Conservation (phyloP, 1,140 invertebrate genomes). For the Proctacanthus coquilletti region DNA sequence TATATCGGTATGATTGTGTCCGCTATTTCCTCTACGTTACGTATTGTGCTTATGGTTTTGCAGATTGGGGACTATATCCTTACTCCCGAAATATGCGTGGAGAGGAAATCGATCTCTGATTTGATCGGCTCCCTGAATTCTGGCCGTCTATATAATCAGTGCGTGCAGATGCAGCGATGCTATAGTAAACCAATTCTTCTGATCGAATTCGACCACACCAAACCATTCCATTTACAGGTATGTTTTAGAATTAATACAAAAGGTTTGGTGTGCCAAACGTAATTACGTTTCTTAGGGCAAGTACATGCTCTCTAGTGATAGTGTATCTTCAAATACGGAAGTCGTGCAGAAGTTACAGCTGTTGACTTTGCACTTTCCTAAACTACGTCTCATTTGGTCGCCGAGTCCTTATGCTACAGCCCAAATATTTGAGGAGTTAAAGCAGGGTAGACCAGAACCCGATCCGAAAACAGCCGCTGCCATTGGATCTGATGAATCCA, state of each 20-base stretch:
- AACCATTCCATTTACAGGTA: conserved; percentile 79
- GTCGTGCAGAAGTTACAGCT: conserved; percentile 72
- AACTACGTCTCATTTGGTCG: conserved; percentile 86
- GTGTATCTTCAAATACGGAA: conserved; percentile 56
- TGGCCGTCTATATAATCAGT: conserved; percentile 91
- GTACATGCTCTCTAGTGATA: conserved; percentile 52
- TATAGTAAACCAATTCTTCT: conserved; percentile 83
- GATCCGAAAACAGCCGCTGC: conserved; percentile 47
- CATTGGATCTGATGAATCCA: conserved; percentile 44
- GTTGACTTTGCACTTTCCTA: conserved; percentile 89
- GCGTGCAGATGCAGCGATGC: conserved; percentile 73
- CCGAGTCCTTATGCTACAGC: conserved; percentile 88
- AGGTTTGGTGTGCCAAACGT: no score
- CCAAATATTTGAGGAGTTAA: conserved; percentile 84
- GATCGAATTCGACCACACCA: conserved; percentile 93
- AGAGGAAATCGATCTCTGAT: conserved; percentile 95
- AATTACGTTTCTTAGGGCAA: no score
- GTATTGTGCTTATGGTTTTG: conserved; percentile 8
- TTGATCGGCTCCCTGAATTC: conserved; percentile 89
- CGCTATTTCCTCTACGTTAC: not conserved
- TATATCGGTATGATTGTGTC: conserved; percentile 45
- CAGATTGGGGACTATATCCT: conserved; percentile 95
- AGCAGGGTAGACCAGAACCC: conserved; percentile 67
- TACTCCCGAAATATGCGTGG: conserved; percentile 89
- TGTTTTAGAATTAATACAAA: conserved; percentile 6